Evolutionary conservation across 2,113 vertebrate species (phyloP), one percentile per base, ranked within the genome.

Genomic region (Phalacrocorax brasilianus): DNA sequence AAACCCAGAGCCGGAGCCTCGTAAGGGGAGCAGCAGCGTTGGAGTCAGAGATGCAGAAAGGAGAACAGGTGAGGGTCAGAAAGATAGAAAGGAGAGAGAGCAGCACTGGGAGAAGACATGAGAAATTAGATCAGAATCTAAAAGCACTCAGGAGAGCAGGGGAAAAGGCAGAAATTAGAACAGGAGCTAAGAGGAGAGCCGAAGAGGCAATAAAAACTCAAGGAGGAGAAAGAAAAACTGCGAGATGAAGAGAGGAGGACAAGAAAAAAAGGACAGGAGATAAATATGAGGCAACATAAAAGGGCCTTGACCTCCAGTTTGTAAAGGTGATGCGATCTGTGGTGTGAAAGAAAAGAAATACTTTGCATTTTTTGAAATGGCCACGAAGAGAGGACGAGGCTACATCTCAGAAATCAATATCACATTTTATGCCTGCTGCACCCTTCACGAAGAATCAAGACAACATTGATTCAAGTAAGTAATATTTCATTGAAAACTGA

Each of bases 391-490:
- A 96, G 90, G 86, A 95, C 90, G 59, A 79, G 95, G 97, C 92
- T 94, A 82, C 72, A 50, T 94, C 98, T 96, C 96, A 85, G 97
- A 97, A 97, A 98, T 98, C 98, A 96, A 98, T 98, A 98, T 95
- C 95, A 93, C 96, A 97, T 98, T 98, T 98, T 98, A 98, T 98
- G 98, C 97, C 97, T 97, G 96, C 98, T 98, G 98, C 97, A 97
- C 97, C 97, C 95, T 97, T 97, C 98, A 95, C 59, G 85, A 97
- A 95, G 96, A 96, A 98, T 97, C 97, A 93, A 97, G 98, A 97
- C 98, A 97, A 96, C 98, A 98, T 97, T 97, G 98, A 98, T 98
- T 98, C 97, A 96, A 98, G 98, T 98, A 98, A 98, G 98, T 98
- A 97, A 97, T 97, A 97, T 97, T 96, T 97, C 96, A 85, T 96